Evolutionary conservation across 92 coral and sea anemone species (phyloP).

Genomic region (Porites lobata): DNA sequence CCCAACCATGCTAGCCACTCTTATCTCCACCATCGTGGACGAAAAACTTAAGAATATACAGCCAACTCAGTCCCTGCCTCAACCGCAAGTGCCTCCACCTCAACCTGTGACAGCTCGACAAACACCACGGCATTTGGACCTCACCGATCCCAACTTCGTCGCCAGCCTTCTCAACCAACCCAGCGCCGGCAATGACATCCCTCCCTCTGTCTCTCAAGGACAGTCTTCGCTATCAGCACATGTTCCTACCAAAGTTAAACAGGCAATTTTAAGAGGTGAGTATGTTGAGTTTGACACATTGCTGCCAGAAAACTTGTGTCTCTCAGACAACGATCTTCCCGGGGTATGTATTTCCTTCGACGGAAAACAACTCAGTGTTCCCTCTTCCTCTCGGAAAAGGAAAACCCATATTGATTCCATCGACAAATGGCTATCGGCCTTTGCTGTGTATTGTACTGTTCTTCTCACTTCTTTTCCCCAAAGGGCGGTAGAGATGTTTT

Average conservation of each 20-base stretch:
- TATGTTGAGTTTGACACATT: slow-evolving; percentile 13
- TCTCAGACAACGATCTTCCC: neutral
- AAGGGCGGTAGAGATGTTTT: slow-evolving; percentile 19
- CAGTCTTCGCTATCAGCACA: neutral
- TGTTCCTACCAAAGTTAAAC: neutral
- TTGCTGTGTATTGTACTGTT: neutral
- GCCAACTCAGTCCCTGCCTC: neutral
- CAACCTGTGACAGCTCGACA: neutral
- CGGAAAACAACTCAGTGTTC: neutral
- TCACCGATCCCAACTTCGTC: neutral
- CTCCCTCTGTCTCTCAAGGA: too few relatives aligned
- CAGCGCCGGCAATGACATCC: too few relatives aligned
- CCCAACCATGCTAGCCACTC: neutral
- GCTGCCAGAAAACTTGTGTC: slow-evolving; percentile 31
- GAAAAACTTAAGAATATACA: neutral
- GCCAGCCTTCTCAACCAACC: neutral
- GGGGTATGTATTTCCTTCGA: neutral
- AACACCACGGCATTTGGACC: neutral
- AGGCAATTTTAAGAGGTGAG: slow-evolving; percentile 4
- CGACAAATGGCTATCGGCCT: slow-evolving; percentile 23
- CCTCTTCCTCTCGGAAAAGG: neutral
- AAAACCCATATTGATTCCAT: slow-evolving; percentile 11
- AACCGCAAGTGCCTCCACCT: neutral
- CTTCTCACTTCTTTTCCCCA: neutral
- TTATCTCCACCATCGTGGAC: neutral